phyloP scores from a whole-genome alignment of 2,797 vertebrate species.

The Ctenopoma kingsleyae region DNA sequence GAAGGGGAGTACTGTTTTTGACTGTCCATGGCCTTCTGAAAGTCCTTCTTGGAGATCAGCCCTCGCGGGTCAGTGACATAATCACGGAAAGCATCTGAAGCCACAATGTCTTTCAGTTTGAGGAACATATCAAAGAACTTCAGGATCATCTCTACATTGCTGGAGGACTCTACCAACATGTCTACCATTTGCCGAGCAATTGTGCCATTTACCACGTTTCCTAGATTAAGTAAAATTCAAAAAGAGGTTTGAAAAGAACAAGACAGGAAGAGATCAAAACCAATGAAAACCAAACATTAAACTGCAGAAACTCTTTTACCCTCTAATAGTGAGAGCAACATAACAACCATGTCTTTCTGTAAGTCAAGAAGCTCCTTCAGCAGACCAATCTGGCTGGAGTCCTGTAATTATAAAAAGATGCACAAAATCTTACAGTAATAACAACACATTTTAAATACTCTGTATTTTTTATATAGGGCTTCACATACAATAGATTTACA shows the following conservation, averaged over 20 bases:
- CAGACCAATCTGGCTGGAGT: slow-evolving; percentile 94
- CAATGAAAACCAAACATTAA: not conserved
- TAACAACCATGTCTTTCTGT: slow-evolving; percentile 99
- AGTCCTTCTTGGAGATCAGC: slow-evolving; percentile 97
- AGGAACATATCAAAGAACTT: slow-evolving; percentile 99
- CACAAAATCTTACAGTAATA: slow-evolving; percentile 58
- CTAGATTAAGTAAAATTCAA: slow-evolving; percentile 72
- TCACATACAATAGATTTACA: slow-evolving; percentile 6
- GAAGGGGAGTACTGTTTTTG: slow-evolving; percentile 94
- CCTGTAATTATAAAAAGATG: slow-evolving; percentile 80
- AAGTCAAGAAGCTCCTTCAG: slow-evolving; percentile 96
- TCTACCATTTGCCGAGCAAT: slow-evolving; percentile 99
- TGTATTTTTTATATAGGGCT: slow-evolving; percentile 5
- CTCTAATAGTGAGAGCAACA: slow-evolving; percentile 94
- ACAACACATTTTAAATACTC: not conserved
- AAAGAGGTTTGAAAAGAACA: slow-evolving; percentile 9
- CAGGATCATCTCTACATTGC: slow-evolving; percentile 98
- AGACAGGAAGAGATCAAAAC: not conserved
- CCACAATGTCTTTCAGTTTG: slow-evolving; percentile 96
- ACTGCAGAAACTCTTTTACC: slow-evolving; percentile 75
- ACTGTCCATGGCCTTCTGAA: slow-evolving; percentile 98
- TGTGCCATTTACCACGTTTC: slow-evolving; percentile 96
- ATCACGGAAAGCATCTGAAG: slow-evolving; percentile 95
- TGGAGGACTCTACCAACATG: slow-evolving; percentile 98
- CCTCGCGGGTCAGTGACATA: slow-evolving; percentile 93